These are phyloP conservation scores for Cladopsammia gracilis DNA, from an alignment of 64 coral and sea anemone genomes.

Conservation along the genomic window DNA sequence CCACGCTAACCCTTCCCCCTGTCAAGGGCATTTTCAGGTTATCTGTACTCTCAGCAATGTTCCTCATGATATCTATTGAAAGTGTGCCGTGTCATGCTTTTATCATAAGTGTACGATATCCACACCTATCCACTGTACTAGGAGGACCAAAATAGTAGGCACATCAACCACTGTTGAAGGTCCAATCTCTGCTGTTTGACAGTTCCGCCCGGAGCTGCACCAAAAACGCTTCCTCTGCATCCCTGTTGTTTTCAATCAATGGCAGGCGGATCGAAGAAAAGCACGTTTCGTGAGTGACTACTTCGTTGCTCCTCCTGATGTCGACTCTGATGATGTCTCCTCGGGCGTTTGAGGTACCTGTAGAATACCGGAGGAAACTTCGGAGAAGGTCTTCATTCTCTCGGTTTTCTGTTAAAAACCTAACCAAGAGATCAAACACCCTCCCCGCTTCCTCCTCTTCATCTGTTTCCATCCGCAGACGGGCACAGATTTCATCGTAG, in stretches of 20 bases:
- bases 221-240: background rate
- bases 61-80: no score
- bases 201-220: background rate
- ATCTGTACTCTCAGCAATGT: no score
- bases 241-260: background rate
- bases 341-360: background rate
- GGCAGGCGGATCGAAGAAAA: background rate
- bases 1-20: no score
- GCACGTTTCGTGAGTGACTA: background rate
- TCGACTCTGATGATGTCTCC: background rate
- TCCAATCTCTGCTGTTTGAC: background rate
- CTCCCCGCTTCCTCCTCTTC: background rate
- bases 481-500: background rate
- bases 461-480: background rate
- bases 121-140: no score
- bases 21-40: no score
- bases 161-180: background rate
- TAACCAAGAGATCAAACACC: background rate
- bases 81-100: no score
- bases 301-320: background rate
- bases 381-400: background rate
- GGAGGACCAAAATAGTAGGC: no score
- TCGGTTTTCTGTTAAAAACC: background rate
- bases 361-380: background rate
- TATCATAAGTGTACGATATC: no score